phyloP scores from a whole-genome alignment of 2,113 vertebrate species.

The Leucosticte australis region DNA sequence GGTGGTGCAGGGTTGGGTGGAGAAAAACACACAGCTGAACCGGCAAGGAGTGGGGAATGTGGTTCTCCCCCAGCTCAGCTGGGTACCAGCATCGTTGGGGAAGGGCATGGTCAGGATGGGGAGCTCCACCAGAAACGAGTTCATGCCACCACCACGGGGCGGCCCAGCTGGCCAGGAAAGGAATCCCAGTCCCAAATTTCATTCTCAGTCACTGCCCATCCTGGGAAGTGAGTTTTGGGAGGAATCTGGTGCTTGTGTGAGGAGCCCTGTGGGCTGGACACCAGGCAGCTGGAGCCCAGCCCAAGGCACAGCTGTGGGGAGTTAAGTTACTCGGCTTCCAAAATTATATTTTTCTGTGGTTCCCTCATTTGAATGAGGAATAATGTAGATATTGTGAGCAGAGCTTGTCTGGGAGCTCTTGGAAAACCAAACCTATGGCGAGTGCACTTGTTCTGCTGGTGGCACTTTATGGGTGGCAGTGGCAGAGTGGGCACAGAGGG shows the following conservation, averaged over 20 bases:
- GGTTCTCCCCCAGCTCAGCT: background rate
- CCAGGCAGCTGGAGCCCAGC: constrained; percentile 50
- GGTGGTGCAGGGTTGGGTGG: background rate
- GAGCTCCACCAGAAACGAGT: rapidly evolving
- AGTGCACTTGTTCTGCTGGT: background rate
- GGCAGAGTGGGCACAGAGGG: rapidly evolving
- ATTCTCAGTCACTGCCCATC: background rate
- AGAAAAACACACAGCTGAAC: background rate
- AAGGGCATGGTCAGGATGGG: background rate
- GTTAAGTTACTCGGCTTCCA: constrained; percentile 40
- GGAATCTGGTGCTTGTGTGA: background rate
- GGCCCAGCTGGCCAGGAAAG: background rate
- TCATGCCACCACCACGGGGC: rapidly evolving
- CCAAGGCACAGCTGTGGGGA: constrained; percentile 48
- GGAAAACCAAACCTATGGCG: background rate
- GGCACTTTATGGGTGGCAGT: background rate
- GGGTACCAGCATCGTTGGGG: background rate
- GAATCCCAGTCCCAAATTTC: background rate
- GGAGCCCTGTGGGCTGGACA: background rate
- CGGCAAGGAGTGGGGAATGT: rapidly evolving
- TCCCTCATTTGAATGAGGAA: constrained; percentile 44
- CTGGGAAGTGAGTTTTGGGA: background rate
- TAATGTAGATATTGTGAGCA: constrained; percentile 40
- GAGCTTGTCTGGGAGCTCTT: background rate
- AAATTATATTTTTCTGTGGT: constrained; percentile 54